Percentiles rank a stretch among this genome's conserved stretches.
Conservation (phyloP, 2,888 invertebrate genomes). For the Lasioglossum figueresi region DNA sequence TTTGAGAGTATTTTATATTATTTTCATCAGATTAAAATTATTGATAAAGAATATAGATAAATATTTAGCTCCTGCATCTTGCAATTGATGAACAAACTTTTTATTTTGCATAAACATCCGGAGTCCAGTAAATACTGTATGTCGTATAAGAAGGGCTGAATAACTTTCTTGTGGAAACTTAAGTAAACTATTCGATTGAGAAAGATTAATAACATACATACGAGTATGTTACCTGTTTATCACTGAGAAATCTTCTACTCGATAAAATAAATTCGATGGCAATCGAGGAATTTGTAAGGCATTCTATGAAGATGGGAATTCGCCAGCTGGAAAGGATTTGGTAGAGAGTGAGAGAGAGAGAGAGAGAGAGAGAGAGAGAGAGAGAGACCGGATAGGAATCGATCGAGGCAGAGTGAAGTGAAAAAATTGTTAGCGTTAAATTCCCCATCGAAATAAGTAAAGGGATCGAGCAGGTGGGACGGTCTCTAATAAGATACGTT, state of each 20-base stretch:
- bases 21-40: too few species aligned
- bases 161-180: not conserved
- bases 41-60: too few species aligned
- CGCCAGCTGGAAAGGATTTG: not conserved
- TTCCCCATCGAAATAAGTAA: slow-evolving; percentile 10
- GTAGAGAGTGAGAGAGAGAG: not conserved
- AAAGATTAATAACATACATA: not conserved
- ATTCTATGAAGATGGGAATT: not conserved
- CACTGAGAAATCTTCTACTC: not conserved
- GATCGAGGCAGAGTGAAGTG: not conserved
- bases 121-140: too few species aligned
- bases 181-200: not conserved
- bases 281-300: not conserved
- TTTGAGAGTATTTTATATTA: too few species aligned
- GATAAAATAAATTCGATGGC: not conserved
- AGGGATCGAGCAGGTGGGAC: not conserved
- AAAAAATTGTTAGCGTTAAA: slow-evolving; percentile 16
- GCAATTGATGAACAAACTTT: too few species aligned
- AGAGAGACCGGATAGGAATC: not conserved
- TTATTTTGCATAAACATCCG: too few species aligned
- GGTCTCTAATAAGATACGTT: slow-evolving; percentile 43
- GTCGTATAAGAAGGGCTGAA: too few species aligned
- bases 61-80: too few species aligned
- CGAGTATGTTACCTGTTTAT: not conserved
- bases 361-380: not conserved